phyloP scores from a whole-genome alignment of 2,113 vertebrate species.

The Sclerurus mexicanus region DNA sequence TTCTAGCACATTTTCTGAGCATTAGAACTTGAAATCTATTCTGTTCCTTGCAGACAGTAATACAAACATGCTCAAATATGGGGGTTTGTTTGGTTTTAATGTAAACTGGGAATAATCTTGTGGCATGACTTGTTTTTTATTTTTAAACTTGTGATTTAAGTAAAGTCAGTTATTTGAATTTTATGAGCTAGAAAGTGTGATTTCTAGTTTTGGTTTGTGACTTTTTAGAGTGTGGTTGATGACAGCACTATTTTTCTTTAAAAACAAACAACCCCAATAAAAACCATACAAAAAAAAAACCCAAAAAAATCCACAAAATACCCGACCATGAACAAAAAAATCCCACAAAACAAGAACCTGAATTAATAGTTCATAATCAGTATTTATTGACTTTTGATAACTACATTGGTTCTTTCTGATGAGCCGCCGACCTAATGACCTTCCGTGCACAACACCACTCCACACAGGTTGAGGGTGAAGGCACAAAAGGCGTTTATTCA shows the following conservation, averaged over 20 bases:
- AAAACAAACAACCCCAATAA: not conserved
- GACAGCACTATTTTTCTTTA: not conserved
- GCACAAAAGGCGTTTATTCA: no score
- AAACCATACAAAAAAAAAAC: not conserved
- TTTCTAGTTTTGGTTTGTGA: not conserved
- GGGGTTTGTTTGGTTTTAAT: not conserved
- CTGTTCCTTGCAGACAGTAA: not conserved
- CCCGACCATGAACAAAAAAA: not conserved
- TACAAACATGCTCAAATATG: not conserved
- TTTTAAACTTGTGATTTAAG: not conserved
- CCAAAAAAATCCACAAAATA: not conserved
- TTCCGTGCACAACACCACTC: no score
- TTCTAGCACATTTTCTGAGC: not conserved
- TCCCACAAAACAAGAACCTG: not conserved
- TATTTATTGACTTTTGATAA: not conserved
- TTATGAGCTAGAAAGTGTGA: not conserved
- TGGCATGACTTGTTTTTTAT: accelerated
- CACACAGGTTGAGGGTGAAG: no score
- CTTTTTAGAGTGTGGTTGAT: not conserved
- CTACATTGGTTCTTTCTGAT: not conserved
- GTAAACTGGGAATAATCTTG: not conserved
- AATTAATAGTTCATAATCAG: not conserved
- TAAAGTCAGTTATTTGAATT: not conserved
- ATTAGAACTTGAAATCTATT: not conserved
- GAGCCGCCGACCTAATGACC: no score